Evolutionary conservation across 2,888 invertebrate species (phyloP).

Genomic region (Diplazon laetatorius): DNA sequence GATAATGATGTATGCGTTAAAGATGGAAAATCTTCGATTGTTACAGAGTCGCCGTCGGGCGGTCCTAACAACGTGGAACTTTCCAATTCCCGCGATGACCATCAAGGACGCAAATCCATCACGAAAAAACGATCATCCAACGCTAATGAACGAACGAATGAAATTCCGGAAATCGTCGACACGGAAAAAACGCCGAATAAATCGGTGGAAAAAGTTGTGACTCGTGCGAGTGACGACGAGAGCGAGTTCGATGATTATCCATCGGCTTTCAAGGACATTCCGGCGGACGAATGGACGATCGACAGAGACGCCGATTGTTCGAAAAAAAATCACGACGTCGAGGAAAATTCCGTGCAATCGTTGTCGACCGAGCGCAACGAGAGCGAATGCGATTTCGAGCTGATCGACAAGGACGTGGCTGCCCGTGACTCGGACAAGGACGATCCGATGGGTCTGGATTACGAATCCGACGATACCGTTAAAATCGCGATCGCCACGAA

Average conservation of each 20-base stretch:
- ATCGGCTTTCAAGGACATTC: slow-evolving; percentile 74
- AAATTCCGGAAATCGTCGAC: background rate
- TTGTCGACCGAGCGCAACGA: slow-evolving; percentile 62
- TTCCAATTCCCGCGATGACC: slow-evolving; percentile 16
- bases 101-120: background rate
- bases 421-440: slow-evolving; percentile 56
- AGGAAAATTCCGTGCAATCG: slow-evolving; percentile 54
- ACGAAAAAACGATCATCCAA: background rate
- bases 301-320: slow-evolving; percentile 21
- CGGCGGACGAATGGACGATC: slow-evolving; percentile 71
- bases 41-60: slow-evolving; percentile 65
- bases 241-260: slow-evolving; percentile 63
- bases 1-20: slow-evolving; percentile 56
- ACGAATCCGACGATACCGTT: slow-evolving; percentile 70
- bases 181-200: background rate
- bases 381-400: slow-evolving; percentile 68
- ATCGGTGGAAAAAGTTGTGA: slow-evolving; percentile 11
- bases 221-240: slow-evolving; percentile 51
- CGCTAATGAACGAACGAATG: slow-evolving; percentile 9
- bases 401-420: slow-evolving; percentile 65
- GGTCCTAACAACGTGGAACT: slow-evolving; percentile 43
- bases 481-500: slow-evolving; percentile 60
- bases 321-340: slow-evolving; percentile 24
- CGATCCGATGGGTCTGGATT: slow-evolving; percentile 58
- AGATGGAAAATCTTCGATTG: slow-evolving; percentile 68